Percentiles rank a stretch among this genome's conserved stretches.
phyloP scores from a whole-genome alignment of 2,888 invertebrate genomes.

The Elegia similella region DNA sequence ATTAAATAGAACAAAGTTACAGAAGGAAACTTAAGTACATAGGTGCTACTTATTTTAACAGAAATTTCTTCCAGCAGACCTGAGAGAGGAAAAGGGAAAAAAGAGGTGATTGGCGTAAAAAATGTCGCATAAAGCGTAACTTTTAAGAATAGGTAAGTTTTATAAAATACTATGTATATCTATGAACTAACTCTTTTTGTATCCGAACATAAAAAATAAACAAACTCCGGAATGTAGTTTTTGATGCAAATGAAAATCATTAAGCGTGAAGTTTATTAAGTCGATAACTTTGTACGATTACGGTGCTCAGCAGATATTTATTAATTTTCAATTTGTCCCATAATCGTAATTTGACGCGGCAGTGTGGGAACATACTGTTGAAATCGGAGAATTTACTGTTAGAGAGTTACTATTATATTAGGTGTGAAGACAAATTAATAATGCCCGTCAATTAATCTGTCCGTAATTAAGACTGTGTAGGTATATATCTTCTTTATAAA shows the following conservation, averaged over 20 bases:
- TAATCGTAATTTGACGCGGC: slow-evolving; percentile 50
- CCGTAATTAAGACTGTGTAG: no score
- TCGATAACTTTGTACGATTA: slow-evolving; percentile 9
- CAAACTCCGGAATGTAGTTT: not conserved
- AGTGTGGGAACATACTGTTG: slow-evolving; percentile 62
- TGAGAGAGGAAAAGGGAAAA: no score
- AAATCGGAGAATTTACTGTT: slow-evolving; percentile 57
- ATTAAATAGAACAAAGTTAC: no score
- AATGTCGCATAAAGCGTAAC: no score
- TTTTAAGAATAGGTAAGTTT: no score
- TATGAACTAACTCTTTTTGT: not conserved
- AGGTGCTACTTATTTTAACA: no score
- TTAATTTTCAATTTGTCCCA: slow-evolving; percentile 40
- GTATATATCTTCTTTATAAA: no score
- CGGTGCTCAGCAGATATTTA: slow-evolving; percentile 11
- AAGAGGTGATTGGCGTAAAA: no score
- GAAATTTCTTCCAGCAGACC: no score
- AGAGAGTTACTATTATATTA: slow-evolving; percentile 61
- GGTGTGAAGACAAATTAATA: slow-evolving; percentile 38
- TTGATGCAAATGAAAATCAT: slow-evolving; percentile 11
- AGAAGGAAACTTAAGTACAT: no score
- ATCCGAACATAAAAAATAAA: not conserved
- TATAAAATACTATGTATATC: no score
- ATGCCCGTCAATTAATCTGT: no score
- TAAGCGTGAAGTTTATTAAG: slow-evolving; percentile 13